These are phyloP conservation scores for Himalopsyche japonica DNA, from an alignment of 2,888 invertebrate genomes.

Conservation along the genomic window DNA sequence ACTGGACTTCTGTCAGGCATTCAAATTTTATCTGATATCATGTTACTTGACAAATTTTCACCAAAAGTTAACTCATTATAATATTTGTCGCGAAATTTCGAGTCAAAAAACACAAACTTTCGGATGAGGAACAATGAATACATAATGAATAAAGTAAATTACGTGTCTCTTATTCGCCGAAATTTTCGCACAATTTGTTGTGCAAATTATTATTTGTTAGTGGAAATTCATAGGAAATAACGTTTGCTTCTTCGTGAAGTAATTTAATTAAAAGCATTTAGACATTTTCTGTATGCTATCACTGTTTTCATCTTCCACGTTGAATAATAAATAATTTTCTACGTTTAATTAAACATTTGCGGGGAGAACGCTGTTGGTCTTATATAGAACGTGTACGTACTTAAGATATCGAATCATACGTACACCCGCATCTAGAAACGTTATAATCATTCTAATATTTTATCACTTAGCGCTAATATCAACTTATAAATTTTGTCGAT, in stretches of 20 bases:
- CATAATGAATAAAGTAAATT: background rate
- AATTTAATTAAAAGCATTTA: background rate
- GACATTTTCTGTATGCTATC: slow-evolving; percentile 1
- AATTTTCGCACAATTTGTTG: slow-evolving; percentile 2
- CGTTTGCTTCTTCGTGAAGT: background rate
- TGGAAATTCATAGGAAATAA: background rate
- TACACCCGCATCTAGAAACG: background rate
- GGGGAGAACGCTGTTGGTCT: background rate
- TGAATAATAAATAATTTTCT: slow-evolving; percentile 1
- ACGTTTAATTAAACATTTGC: background rate
- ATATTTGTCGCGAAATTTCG: slow-evolving; percentile 5
- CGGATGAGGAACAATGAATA: background rate
- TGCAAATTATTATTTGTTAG: background rate
- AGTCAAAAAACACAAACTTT: background rate
- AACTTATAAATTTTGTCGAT: no score
- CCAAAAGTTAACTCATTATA: slow-evolving; percentile 16
- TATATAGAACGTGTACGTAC: background rate
- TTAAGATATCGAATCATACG: background rate
- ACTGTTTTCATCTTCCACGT: background rate
- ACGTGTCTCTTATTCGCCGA: background rate
- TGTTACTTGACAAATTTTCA: slow-evolving; percentile 17
- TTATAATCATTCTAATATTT: background rate
- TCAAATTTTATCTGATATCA: slow-evolving; percentile 21
- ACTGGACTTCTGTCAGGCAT: slow-evolving; percentile 8
- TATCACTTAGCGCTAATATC: no score